A percentile compares a stretch with the other conserved stretches of the same genome.
Conservation (phyloP, 2,113 vertebrate genomes). For the Neofelis nebulosa region DNA sequence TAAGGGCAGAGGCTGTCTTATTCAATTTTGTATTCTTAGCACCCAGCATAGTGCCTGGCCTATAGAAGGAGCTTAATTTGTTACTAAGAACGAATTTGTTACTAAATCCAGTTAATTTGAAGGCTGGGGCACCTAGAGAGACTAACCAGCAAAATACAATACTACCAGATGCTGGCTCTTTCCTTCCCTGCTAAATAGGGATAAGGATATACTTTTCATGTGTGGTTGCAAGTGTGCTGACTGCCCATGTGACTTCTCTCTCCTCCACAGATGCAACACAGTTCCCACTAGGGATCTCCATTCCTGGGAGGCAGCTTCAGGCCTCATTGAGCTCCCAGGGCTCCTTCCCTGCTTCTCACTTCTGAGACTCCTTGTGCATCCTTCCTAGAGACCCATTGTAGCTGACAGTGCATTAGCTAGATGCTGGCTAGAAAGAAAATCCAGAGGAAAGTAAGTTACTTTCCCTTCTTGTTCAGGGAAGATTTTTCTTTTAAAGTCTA, state of each 20-base stretch:
- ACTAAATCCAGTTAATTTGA: background rate
- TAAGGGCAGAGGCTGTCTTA: background rate
- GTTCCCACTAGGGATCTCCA: background rate
- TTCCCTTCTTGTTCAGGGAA: background rate
- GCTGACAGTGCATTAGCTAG: background rate
- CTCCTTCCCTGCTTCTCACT: background rate
- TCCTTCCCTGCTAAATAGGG: background rate
- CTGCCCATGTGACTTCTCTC: background rate
- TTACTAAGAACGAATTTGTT: background rate
- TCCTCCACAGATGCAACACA: background rate
- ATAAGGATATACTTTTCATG: background rate
- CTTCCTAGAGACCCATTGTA: background rate
- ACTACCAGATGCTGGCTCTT: background rate
- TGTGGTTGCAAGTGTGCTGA: background rate
- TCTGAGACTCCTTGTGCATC: background rate
- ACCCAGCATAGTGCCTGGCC: background rate
- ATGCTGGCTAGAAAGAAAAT: background rate
- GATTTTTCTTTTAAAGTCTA: background rate
- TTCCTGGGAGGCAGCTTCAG: conserved; percentile 9
- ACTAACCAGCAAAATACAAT: background rate
- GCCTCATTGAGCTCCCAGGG: background rate
- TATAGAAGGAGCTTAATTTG: background rate
- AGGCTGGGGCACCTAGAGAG: background rate
- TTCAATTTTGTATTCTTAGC: background rate
- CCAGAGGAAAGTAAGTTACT: background rate